Evolutionary conservation across 2,797 vertebrate species (phyloP).

Genomic region (Tokudaia tokunoshimensis): DNA sequence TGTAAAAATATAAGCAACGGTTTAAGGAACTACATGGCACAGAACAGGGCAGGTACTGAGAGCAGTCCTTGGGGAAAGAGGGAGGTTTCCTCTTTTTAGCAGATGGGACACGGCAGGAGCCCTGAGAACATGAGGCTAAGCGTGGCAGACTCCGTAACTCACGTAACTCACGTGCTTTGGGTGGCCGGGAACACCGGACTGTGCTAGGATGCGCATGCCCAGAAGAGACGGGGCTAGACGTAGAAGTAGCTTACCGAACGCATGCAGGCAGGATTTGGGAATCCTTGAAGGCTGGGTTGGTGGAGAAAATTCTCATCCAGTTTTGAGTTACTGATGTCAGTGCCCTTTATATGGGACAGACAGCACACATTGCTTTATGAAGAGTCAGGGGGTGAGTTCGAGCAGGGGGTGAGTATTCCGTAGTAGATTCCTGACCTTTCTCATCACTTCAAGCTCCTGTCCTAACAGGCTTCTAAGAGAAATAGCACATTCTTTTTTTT

Average conservation of each 20-base stretch:
- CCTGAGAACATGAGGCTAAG: not conserved
- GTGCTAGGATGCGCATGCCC: not conserved
- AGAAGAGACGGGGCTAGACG: not conserved
- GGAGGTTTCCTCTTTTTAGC: not conserved
- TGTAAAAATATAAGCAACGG: not conserved
- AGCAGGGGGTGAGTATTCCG: not conserved
- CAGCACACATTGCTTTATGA: not conserved
- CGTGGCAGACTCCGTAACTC: not conserved
- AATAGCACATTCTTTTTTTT: no score
- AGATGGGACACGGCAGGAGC: fast-evolving
- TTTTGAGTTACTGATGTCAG: not conserved
- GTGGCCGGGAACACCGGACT: not conserved
- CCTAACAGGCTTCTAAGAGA: conserved; percentile 60
- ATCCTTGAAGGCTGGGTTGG: not conserved
- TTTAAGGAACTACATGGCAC: not conserved
- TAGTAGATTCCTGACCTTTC: conserved; percentile 60
- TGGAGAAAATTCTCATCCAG: not conserved
- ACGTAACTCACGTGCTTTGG: not conserved
- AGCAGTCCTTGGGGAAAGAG: not conserved
- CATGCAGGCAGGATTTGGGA: not conserved
- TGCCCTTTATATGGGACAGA: not conserved
- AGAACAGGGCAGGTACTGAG: not conserved
- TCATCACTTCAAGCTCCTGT: conserved; percentile 40
- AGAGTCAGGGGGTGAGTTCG: not conserved
- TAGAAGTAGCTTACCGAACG: not conserved